phyloP scores from a whole-genome alignment of 2,113 vertebrate genomes.

The Prochilodus magdalenae region DNA sequence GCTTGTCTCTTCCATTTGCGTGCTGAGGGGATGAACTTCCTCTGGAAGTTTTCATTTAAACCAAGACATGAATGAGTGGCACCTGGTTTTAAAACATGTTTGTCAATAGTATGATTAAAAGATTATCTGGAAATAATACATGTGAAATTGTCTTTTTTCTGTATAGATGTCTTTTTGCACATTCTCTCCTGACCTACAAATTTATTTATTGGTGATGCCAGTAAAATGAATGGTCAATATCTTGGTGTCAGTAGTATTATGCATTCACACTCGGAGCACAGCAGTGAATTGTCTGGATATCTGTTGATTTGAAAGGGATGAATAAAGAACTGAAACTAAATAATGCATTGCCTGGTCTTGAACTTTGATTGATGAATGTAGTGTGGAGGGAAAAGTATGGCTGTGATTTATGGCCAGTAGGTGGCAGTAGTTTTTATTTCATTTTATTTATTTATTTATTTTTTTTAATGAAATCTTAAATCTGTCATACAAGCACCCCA shows the following conservation, averaged over 20 bases:
- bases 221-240: neutral
- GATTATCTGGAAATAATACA: conserved; percentile 27
- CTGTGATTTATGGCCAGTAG: no score
- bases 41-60: conserved; percentile 29
- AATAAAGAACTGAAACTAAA: conserved; percentile 27
- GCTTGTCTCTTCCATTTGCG: conserved; percentile 11
- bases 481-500: no score
- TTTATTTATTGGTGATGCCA: neutral
- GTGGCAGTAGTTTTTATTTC: neutral
- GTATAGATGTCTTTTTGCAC: conserved; percentile 26
- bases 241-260: neutral
- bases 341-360: neutral
- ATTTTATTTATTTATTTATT: no score
- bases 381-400: no score
- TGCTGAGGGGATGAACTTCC: conserved; percentile 17
- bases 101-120: conserved; percentile 54
- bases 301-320: conserved; percentile 15
- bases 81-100: conserved; percentile 47
- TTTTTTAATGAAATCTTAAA: no score
- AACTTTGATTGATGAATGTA: neutral
- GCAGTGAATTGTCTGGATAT: conserved; percentile 9
- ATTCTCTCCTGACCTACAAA: conserved; percentile 5
- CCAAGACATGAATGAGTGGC: conserved; percentile 45
- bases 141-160: neutral
- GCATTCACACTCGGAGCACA: neutral